phyloP scores from a whole-genome alignment of 2,888 invertebrate species.

The Exephanes ischioxanthus region DNA sequence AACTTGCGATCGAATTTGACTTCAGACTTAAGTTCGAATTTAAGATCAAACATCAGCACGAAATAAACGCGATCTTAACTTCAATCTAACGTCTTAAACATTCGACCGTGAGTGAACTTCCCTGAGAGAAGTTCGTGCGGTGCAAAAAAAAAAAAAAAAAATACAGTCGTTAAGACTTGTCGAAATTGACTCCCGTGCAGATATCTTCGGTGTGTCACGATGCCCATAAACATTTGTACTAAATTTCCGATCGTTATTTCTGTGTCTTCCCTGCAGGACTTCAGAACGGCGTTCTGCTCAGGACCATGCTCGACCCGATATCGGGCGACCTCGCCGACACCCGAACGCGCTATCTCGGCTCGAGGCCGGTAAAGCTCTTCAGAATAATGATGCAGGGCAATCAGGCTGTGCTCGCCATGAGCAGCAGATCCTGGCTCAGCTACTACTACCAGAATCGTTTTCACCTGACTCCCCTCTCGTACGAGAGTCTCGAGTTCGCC shows the following conservation, averaged over 20 bases:
- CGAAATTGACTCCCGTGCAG: conserved; percentile 58
- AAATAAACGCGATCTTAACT: too few relatives aligned
- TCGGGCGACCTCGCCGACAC: conserved; percentile 99
- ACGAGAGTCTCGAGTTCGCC: conserved; percentile 98
- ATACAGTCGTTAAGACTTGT: conserved; percentile 43
- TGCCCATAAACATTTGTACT: conserved; percentile 35
- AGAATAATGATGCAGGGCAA: conserved; percentile 97
- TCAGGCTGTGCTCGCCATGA: conserved; percentile 99
- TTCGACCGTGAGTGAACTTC: too few relatives aligned
- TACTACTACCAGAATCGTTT: conserved; percentile 99
- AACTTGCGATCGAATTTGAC: not conserved
- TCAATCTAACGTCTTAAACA: too few relatives aligned
- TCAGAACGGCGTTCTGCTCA: conserved; percentile 97
- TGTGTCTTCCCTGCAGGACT: conserved; percentile 86
- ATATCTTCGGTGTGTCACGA: too few relatives aligned
- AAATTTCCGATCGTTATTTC: conserved; percentile 41
- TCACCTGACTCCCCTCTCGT: conserved; percentile 97
- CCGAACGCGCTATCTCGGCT: conserved; percentile 97
- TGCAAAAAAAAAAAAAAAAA: too few relatives aligned
- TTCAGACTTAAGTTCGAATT: not conserved
- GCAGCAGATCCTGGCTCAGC: conserved; percentile 98
- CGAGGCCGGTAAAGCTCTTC: conserved; percentile 97
- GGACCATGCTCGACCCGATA: conserved; percentile 97
- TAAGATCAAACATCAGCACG: not conserved
- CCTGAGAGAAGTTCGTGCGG: too few relatives aligned